Base-by-base conservation (phyloP, 2,797 vertebrate species). In the Orientallactaga sibirica region DNA sequence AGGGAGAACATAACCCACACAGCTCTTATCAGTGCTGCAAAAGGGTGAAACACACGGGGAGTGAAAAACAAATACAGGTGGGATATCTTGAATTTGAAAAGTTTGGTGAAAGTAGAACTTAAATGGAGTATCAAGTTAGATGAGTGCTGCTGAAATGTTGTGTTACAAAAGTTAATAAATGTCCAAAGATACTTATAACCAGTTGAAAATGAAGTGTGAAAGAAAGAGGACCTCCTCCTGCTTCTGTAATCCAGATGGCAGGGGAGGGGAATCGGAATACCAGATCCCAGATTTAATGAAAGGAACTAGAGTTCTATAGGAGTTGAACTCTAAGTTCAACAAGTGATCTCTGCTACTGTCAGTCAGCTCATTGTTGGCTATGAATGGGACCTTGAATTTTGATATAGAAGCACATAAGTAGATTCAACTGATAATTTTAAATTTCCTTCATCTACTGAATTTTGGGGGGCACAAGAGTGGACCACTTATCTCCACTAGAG, bases 81-180 rank as follows among this genome's bases (percentile, higher is more conserved):
- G 9, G 66, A 37, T 83, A 48, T 7, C 19, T 29, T 87, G 16
- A 24, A 29, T 52, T 62, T 41, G 55, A 82, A 37, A 80, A 3
- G 1, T 95, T 93, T 85, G 48, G 7, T 24, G 6, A 29, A 76
- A 93, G 9, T 68, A 29, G 41, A 67, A 33, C 24, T 76, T 62
- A 58, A 41, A 73, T 86, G 22, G 33, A 58, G 7, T 76, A 8
- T 82, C 73, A 58, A 79, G 20, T 48, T 55, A 4, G 14, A n/a
- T 83, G 79, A 9, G 41, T 70, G 1, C 37, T 64, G 58, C 29
- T 29, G 18, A 91, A 94, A 27, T 9, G 87, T 11, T 88, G 37
- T 27, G 70, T 33, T 66, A 66, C 48, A 83, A 90, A 92, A 82
- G 33, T 55, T 86, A 88, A 67, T 19, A 27, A 90, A 25, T 70